phyloP scores from a whole-genome alignment of 1,140 invertebrate genomes.

The Hyposmocoma kahamanoa region DNA sequence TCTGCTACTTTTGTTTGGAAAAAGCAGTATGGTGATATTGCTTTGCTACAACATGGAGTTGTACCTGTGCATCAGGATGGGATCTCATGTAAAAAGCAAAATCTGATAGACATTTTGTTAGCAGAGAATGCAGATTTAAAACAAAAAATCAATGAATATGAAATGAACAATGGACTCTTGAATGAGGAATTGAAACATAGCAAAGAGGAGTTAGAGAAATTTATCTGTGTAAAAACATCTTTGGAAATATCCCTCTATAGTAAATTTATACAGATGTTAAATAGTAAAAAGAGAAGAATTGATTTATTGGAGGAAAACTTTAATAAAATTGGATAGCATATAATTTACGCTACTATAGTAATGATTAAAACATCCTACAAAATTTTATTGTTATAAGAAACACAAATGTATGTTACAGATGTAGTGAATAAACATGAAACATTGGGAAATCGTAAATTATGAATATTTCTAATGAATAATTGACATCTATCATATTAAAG shows the following conservation, averaged over 20 bases:
- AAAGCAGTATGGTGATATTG: conserved; percentile 29
- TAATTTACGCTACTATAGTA: too few species aligned
- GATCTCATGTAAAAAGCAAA: conserved; percentile 22
- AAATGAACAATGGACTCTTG: conserved; percentile 24
- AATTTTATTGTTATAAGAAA: too few species aligned
- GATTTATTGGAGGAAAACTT: conserved; percentile 36
- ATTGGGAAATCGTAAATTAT: too few species aligned
- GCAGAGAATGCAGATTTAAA: conserved; percentile 32
- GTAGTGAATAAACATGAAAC: too few species aligned
- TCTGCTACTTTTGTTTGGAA: conserved; percentile 43
- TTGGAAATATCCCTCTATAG: conserved; percentile 45
- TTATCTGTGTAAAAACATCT: conserved; percentile 36
- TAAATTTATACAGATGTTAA: conserved; percentile 50
- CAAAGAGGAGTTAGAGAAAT: conserved; percentile 37
- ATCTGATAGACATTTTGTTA: conserved; percentile 39
- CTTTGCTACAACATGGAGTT: conserved; percentile 34
- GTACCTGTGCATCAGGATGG: conserved; percentile 30
- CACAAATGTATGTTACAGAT: too few species aligned
- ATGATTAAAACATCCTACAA: too few species aligned
- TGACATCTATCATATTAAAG: too few species aligned
- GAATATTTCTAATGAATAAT: too few species aligned
- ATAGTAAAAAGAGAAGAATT: conserved; percentile 53
- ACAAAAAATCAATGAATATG: conserved; percentile 17
- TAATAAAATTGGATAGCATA: too few species aligned
- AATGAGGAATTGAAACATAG: conserved; percentile 28